Conservation (phyloP, 2,797 vertebrate genomes). For the Onychomys leucogaster region DNA sequence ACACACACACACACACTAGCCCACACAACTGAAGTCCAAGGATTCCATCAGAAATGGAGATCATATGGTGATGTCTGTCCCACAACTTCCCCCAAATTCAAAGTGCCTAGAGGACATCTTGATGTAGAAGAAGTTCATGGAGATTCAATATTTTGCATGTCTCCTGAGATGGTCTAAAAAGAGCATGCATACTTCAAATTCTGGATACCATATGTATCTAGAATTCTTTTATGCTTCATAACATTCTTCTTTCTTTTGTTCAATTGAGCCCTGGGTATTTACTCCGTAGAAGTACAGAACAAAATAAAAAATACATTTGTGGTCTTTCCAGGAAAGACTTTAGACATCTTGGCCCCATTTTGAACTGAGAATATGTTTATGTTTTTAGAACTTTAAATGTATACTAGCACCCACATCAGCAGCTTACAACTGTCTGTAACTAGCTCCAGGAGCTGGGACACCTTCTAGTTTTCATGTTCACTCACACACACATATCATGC, state of each 20-base stretch:
- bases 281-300: neutral
- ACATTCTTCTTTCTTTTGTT: constrained; percentile 51
- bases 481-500: neutral
- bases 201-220: neutral
- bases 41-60: neutral
- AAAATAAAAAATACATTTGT: constrained; percentile 51
- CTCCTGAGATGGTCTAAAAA: constrained; percentile 33
- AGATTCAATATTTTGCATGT: neutral
- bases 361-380: constrained; percentile 23
- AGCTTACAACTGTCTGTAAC: too few relatives aligned
- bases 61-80: neutral
- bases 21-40: neutral
- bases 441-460: neutral
- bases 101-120: neutral
- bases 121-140: neutral
- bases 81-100: too few relatives aligned
- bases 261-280: constrained; percentile 19
- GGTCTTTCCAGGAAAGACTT: neutral
- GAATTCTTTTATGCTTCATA: constrained; percentile 22
- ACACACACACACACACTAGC: too few relatives aligned
- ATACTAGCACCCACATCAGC: neutral
- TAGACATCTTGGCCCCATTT: constrained; percentile 42
- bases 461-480: neutral
- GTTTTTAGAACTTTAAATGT: constrained; percentile 53
- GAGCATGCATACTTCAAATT: neutral